Base-by-base conservation (phyloP, 2,797 vertebrate species). In the Argya squamiceps region DNA sequence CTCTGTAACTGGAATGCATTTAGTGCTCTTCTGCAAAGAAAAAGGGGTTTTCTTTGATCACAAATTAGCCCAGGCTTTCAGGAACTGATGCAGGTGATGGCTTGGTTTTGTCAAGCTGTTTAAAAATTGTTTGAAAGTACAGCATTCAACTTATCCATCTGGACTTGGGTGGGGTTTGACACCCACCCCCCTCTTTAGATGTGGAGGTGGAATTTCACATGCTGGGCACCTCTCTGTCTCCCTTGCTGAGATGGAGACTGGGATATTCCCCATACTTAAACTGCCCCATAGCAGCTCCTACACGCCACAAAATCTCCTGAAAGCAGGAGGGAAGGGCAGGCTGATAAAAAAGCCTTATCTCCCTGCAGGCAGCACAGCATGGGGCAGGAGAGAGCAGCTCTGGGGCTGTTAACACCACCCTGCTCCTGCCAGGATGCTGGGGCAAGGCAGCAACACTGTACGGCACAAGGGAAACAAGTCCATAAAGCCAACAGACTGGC, bases 61-160 rank as follows among this genome's bases (percentile, higher is more conserved):
- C 70, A 87, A 95, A 92, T 94, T 95, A 91, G 94, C 84, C 89
- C 46, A 58, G 77, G 73, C 94, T 95, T 96, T 93, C 59, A 88
- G 37, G n/a, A 85, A 67, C 43, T 67, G 85, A 88, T 84, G 93
- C 93, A 93, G 92, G 89, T 94, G 95, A 95, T 73, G 77, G 92
- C 65, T 86, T 63, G 86, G 82, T 89, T 96, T 95, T 91, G 91
- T 93, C 39, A 92, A 43, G 71, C 90, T 59, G 43, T 47, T 93
- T 80, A 6, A 92, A 97, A 74, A 84, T 30, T 62, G 39, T 37
- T 81, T 95, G 75, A 91, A 95, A 96, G 85, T 70, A 75, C n/a
- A 67, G 82, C 89, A 96, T 93, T 95, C 91, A 93, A 26, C n/a
- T 55, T 36, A 88, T 65, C 91, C 85, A 96, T 91, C 89, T 96